A percentile compares a stretch with the other conserved stretches of the same genome.
These are phyloP conservation scores for Odocoileus hemionus DNA, from an alignment of 2,113 vertebrate species.

Conservation along the genomic window DNA sequence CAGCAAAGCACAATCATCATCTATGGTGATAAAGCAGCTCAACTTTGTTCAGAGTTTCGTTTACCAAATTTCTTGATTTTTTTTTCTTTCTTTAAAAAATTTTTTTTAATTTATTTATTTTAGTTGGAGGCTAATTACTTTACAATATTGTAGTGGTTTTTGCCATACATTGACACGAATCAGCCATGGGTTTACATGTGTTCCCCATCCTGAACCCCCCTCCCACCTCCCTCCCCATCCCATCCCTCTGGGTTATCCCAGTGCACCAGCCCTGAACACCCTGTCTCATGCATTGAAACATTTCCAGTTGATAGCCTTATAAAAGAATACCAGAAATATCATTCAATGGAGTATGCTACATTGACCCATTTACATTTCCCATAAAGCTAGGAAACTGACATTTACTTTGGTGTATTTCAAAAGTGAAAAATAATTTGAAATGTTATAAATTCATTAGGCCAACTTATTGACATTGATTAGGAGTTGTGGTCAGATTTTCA, in stretches of 20 bases:
- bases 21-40: not conserved
- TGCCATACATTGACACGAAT: not conserved
- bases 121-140: not conserved
- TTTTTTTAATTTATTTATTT: not conserved
- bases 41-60: not conserved
- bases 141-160: not conserved
- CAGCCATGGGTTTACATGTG: not conserved
- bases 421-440: conserved; percentile 10
- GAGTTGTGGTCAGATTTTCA: not conserved
- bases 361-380: not conserved
- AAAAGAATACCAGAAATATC: not conserved
- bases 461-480: not conserved
- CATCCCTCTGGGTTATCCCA: not conserved
- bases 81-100: not conserved
- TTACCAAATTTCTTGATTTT: not conserved
- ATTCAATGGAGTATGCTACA: not conserved
- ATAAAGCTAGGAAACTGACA: not conserved
- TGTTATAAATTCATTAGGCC: not conserved
- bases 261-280: not conserved
- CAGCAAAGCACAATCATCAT: not conserved
- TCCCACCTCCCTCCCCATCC: not conserved
- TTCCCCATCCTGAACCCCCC: not conserved
- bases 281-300: not conserved
- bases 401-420: not conserved
- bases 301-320: not conserved